Percentiles rank a stretch among this genome's conserved stretches.
These are phyloP conservation scores for Lamellibrachia columna DNA, from an alignment of 2,888 invertebrate genomes.

Conservation along the genomic window DNA sequence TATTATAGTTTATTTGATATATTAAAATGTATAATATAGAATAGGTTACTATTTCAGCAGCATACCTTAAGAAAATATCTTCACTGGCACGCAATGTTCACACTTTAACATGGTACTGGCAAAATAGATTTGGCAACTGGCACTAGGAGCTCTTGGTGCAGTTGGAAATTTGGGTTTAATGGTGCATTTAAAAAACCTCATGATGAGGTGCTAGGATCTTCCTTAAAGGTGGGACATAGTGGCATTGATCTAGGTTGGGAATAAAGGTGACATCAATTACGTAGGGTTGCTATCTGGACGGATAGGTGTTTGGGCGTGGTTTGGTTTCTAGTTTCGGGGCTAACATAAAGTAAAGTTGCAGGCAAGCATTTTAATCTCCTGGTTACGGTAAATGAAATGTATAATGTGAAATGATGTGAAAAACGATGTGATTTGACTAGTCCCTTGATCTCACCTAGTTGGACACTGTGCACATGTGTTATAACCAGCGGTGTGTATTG, in stretches of 20 bases:
- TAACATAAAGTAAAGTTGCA: background rate
- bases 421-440: constrained; percentile 10
- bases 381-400: constrained; percentile 16
- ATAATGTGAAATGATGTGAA: background rate
- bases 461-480: constrained; percentile 1
- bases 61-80: background rate
- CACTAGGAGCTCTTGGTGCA: background rate
- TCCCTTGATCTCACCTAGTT: constrained; percentile 5
- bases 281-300: constrained; percentile 2
- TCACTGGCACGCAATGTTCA: constrained; percentile 16
- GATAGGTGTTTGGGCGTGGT: constrained; percentile 9
- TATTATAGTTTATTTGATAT: background rate
- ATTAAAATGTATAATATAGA: background rate
- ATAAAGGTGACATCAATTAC: background rate
- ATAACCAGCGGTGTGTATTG: background rate
- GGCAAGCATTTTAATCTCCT: background rate
- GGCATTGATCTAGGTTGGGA: background rate
- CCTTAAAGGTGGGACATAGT: background rate
- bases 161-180: background rate
- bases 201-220: background rate
- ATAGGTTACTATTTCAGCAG: background rate
- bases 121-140: background rate
- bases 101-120: constrained; percentile 8
- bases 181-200: background rate
- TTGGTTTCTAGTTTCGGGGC: constrained; percentile 11